Conservation (phyloP, 2,888 invertebrate genomes). For the Congeria kusceri region DNA sequence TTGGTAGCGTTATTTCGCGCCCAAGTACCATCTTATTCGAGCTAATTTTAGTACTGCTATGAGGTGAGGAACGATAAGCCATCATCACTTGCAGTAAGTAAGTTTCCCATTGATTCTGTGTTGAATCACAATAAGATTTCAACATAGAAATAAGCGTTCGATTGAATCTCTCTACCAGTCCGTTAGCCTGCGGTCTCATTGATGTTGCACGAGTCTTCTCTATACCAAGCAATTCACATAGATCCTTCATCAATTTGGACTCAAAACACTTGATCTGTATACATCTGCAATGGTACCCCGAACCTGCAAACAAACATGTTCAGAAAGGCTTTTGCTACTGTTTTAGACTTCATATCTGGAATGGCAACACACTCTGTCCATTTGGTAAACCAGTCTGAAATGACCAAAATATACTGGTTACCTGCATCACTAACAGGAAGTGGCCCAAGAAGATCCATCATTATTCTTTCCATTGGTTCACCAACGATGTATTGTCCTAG, state of each 20-base stretch:
- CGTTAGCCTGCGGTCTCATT: constrained; percentile 46
- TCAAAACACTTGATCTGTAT: constrained; percentile 50
- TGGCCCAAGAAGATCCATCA: constrained; percentile 43
- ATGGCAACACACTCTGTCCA: constrained; percentile 47
- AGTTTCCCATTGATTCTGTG: constrained; percentile 5
- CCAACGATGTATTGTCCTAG: constrained; percentile 27
- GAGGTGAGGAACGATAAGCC: constrained; percentile 14
- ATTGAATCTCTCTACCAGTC: constrained; percentile 35
- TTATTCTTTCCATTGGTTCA: constrained; percentile 36
- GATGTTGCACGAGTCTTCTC: too few species aligned
- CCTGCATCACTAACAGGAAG: constrained; percentile 28
- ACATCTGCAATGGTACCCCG: constrained; percentile 45
- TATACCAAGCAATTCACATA: constrained; percentile 17
- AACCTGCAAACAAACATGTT: constrained; percentile 28
- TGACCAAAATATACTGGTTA: constrained; percentile 44
- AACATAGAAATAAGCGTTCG: constrained; percentile 41
- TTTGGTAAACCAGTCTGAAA: too few species aligned
- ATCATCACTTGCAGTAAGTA: constrained; percentile 22
- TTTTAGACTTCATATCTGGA: constrained; percentile 32
- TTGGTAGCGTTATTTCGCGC: constrained; percentile 1
- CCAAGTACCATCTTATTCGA: constrained; percentile 20
- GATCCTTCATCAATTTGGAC: constrained; percentile 9
- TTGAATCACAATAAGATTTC: constrained; percentile 15
- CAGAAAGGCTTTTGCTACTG: constrained; percentile 33
- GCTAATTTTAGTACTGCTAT: not conserved